Conservation (phyloP, 2,113 vertebrate species). For the Brachyhypopomus gauderio region DNA sequence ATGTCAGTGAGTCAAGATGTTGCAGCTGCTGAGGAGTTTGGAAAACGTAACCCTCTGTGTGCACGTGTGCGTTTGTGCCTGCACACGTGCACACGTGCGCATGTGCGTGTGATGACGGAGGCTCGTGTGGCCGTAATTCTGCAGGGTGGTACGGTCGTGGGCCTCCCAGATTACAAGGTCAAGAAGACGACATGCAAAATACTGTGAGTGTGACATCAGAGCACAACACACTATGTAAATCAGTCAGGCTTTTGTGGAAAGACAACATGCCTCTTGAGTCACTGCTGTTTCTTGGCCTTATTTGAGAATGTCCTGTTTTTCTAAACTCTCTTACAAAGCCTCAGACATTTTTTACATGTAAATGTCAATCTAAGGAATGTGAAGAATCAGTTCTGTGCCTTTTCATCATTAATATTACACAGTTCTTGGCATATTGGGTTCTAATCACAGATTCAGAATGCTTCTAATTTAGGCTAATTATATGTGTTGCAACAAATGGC, state of each 20-base stretch:
- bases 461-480: too few relatives aligned
- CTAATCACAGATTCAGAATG: neutral
- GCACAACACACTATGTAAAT: conserved; percentile 19
- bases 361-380: too few relatives aligned
- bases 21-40: too few relatives aligned
- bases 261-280: neutral
- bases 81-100: neutral
- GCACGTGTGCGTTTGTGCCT: conserved; percentile 26
- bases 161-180: conserved; percentile 25
- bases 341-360: too few relatives aligned
- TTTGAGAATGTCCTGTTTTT: neutral
- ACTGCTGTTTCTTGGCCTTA: neutral
- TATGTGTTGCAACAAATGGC: neutral
- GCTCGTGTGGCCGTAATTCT: conserved; percentile 18
- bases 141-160: neutral
- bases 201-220: neutral
- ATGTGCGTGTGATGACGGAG: conserved; percentile 14
- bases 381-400: neutral
- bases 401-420: too few relatives aligned
- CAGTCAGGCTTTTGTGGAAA: neutral
- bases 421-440: neutral
- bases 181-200: conserved; percentile 8
- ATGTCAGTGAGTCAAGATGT: too few relatives aligned
- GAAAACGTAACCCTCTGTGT: neutral
- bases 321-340: too few relatives aligned